These are phyloP conservation scores for Tyrannus savana DNA, from an alignment of 2,113 vertebrate genomes.

Conservation along the genomic window DNA sequence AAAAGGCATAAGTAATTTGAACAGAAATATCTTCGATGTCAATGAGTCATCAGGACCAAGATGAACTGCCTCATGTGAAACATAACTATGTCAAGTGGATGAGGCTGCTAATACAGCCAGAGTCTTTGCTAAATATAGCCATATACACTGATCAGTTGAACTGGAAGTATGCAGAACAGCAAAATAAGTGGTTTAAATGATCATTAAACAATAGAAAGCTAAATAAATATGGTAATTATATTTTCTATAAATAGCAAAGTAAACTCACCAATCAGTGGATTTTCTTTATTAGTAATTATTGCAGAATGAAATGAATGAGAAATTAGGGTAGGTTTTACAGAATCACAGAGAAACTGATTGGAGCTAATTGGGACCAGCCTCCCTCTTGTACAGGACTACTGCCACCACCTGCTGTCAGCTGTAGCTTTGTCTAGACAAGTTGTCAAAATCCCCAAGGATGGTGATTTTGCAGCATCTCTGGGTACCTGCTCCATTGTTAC, in stretches of 20 bases:
- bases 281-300: constrained; percentile 25
- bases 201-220: constrained; percentile 8
- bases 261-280: neutral
- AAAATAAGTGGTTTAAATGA: constrained; percentile 8
- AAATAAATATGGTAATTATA: constrained; percentile 3
- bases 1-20: neutral
- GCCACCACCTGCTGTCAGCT: neutral
- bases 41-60: neutral
- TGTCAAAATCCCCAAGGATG: neutral
- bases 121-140: constrained; percentile 6
- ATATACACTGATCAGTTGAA: neutral
- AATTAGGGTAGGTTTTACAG: neutral
- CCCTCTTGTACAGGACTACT: neutral
- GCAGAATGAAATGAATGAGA: neutral
- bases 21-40: constrained; percentile 9
- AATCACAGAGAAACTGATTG: neutral
- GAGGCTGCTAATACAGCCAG: neutral
- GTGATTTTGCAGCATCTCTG: neutral
- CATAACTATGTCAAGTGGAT: neutral
- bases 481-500: neutral
- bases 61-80: neutral
- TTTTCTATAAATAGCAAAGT: constrained; percentile 27
- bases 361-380: neutral
- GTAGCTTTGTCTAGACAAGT: neutral
- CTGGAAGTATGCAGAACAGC: neutral